Percentiles rank a stretch among this genome's conserved stretches.
Evolutionary conservation across 2,797 vertebrate genomes (phyloP).

Genomic region (Rhinatrema bivittatum): DNA sequence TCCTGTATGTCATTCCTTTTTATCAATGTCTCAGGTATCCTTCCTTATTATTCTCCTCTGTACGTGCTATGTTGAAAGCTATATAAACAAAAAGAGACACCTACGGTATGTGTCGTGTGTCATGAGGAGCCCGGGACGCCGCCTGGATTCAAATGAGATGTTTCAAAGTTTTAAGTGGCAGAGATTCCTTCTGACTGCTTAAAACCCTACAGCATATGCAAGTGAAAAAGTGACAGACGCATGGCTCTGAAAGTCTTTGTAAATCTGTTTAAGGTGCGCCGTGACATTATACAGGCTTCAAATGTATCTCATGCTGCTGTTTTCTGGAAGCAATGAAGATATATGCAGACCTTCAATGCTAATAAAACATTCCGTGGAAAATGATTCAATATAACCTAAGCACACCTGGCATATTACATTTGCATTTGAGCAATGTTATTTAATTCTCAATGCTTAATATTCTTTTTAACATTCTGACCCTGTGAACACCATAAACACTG

Average conservation of each 20-base stretch:
- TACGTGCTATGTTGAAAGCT: rapidly evolving
- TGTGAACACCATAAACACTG: not conserved
- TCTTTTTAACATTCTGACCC: slow-evolving; percentile 1
- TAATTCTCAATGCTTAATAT: slow-evolving; percentile 6
- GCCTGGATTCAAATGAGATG: not conserved
- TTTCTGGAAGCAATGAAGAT: slow-evolving; percentile 3
- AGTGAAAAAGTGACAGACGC: slow-evolving; percentile 1
- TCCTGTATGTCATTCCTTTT: not conserved
- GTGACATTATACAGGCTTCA: slow-evolving; percentile 9
- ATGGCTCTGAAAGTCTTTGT: not conserved
- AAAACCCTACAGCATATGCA: slow-evolving; percentile 2
- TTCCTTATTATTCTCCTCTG: not conserved
- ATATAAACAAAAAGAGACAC: too few relatives aligned
- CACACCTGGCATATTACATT: slow-evolving; percentile 1
- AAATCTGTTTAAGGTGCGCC: slow-evolving; percentile 6
- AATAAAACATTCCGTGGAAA: slow-evolving; percentile 7
- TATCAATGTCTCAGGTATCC: not conserved
- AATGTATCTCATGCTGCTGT: not conserved
- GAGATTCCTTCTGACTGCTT: slow-evolving; percentile 11
- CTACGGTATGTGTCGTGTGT: not conserved
- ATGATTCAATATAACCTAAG: slow-evolving; percentile 10
- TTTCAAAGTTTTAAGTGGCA: slow-evolving; percentile 1
- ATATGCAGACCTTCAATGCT: not conserved
- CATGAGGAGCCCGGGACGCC: slow-evolving; percentile 7
- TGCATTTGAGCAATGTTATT: slow-evolving; percentile 9